Evolutionary conservation across 2,797 vertebrate genomes (phyloP).

Genomic region (Chaunax sp.): DNA sequence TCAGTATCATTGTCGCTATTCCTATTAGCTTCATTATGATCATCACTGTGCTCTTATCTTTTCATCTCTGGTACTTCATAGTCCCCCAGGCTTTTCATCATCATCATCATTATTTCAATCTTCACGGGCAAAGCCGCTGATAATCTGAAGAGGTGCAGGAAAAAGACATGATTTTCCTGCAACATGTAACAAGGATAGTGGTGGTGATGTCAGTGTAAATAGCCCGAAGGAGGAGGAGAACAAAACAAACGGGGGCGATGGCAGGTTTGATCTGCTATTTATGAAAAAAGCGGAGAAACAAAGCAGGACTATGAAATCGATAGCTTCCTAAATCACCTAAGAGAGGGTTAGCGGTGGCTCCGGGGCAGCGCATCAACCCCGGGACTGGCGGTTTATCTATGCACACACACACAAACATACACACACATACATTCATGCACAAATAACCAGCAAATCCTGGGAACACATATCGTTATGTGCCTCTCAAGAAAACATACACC

Average conservation of each 20-base stretch:
- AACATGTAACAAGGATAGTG: conserved; percentile 57
- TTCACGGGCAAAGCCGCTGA: conserved; percentile 26
- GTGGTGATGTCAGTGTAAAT: conserved; percentile 75
- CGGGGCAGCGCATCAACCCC: conserved; percentile 54
- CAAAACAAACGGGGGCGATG: conserved; percentile 70
- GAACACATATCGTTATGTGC: conserved; percentile 27
- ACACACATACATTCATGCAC: not conserved
- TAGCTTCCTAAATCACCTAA: conserved; percentile 73
- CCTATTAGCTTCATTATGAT: conserved; percentile 26
- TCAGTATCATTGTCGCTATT: conserved; percentile 8
- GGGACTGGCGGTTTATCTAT: not conserved
- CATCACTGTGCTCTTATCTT: conserved; percentile 26
- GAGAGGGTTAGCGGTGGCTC: conserved; percentile 51
- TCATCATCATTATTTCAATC: conserved; percentile 35
- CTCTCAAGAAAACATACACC: conserved; percentile 48
- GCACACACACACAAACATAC: not conserved
- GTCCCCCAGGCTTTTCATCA: conserved; percentile 33
- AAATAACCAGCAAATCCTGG: conserved; percentile 14
- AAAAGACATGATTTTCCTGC: conserved; percentile 56
- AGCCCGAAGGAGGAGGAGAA: conserved; percentile 69
- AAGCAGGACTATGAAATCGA: conserved; percentile 75
- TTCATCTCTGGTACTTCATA: conserved; percentile 18
- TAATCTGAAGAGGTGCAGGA: conserved; percentile 41
- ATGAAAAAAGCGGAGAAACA: conserved; percentile 75
- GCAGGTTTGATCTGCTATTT: conserved; percentile 77